Conservation (phyloP, 2,888 invertebrate species). For the Nomada flava region DNA sequence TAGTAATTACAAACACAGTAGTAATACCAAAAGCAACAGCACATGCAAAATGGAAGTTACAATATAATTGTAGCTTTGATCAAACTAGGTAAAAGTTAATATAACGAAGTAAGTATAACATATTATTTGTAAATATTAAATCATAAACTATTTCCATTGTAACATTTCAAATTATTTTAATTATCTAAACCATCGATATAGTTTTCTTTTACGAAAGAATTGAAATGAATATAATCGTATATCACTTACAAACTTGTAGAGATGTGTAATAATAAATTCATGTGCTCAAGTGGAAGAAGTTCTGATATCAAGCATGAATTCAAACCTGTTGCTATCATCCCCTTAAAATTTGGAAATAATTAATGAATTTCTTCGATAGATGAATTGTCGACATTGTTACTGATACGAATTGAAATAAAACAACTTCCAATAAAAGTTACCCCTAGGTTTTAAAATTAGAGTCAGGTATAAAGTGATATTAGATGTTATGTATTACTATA, state of each 20-base stretch:
- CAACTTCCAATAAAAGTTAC: not conserved
- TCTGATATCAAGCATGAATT: no score
- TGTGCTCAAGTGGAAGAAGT: no score
- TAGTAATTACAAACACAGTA: slow-evolving; percentile 8
- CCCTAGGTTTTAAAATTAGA: not conserved
- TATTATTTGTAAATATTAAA: not conserved
- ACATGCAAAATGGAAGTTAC: slow-evolving; percentile 24
- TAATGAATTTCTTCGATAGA: not conserved
- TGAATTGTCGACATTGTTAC: not conserved
- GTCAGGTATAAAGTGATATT: slow-evolving; percentile 31
- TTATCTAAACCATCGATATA: not conserved
- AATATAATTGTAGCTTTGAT: not conserved
- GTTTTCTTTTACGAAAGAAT: not conserved
- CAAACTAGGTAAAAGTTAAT: slow-evolving; percentile 5
- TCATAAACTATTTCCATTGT: not conserved
- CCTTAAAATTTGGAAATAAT: not conserved
- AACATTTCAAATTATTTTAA: not conserved
- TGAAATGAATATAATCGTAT: not conserved
- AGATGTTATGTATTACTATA: slow-evolving; percentile 18
- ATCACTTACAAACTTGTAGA: not conserved
- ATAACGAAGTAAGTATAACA: slow-evolving; percentile 3
- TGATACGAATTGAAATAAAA: not conserved
- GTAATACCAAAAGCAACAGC: slow-evolving; percentile 19
- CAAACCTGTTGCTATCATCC: no score
- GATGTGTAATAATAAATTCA: not conserved